Evolutionary conservation across 2,888 invertebrate genomes (phyloP), one percentile per base, ranked within the genome.

Genomic region (Drosophila neonasuta): DNA sequence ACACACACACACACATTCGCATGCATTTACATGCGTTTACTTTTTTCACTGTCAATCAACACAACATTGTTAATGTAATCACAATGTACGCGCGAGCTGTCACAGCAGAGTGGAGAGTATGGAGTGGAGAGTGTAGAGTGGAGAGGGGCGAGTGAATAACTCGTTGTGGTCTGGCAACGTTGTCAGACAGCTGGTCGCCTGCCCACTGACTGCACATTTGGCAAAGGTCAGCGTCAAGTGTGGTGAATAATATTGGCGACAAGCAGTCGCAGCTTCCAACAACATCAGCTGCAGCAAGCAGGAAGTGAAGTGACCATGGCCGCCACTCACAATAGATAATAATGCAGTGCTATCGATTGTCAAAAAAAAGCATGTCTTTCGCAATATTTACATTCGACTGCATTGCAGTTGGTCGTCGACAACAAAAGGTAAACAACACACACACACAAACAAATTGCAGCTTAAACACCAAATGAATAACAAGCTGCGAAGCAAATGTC

Each of bases 341-440:
- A 64, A 56, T 66, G 69, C 64, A 69, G 59, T 66, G 41, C 29
- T 74, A 80, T 79, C 79, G 84, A 79, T 79, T 68, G 63, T 24
- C 30, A 24, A 50, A 69, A 66, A 78, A 75, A 36, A 24, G 24
- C 73, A 52, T 34, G 77, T 57, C 61, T 61, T 36, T 57, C 57
- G 56, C 66, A 60, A 36, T 59, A 59, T 59, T 41, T 60, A 41
- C 49, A 71, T 52, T 15, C 30, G 50, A 54, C 49, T 63, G 71
- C 72, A 60, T 41, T 66, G 71, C 60, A 59, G 60, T 39, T 59
- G 46, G 39, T 42, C n/a, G 49, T 34, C 44, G 29, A 48, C 41
- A 58, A 46, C 52, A 57, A 44, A 49, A 44, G 61, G 50, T 61
- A 58, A 39, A n/a, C 11, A n/a, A n/a, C 36, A 36, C 36, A 36